Evolutionary conservation across 2,113 vertebrate species (phyloP).

Genomic region (Tichodroma muraria): DNA sequence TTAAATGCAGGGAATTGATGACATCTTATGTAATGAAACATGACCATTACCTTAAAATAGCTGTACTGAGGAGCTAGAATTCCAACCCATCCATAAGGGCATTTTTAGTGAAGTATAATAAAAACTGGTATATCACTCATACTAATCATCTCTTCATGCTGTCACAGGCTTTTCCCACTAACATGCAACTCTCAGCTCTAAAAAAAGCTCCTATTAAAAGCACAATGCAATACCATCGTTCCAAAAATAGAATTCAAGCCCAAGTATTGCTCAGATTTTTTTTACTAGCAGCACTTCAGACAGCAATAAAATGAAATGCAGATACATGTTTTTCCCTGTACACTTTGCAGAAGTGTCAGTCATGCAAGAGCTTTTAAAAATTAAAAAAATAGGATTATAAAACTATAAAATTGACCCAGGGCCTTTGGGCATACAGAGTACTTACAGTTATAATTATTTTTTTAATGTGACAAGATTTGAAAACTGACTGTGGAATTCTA

Average conservation of each 20-base stretch:
- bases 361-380: background rate
- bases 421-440: background rate
- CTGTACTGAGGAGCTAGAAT: background rate
- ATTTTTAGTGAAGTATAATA: background rate
- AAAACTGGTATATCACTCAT: background rate
- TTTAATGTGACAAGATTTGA: background rate
- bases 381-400: conserved; percentile 2
- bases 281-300: background rate
- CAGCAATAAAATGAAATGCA: conserved; percentile 8
- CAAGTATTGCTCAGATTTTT: background rate
- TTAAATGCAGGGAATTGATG: background rate
- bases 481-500: background rate
- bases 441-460: conserved; percentile 11
- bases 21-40: background rate
- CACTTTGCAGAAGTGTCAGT: background rate
- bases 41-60: background rate
- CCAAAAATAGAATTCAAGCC: background rate
- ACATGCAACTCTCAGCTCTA: background rate
- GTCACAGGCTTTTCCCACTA: background rate
- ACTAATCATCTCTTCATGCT: background rate
- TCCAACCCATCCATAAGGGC: background rate
- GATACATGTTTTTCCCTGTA: background rate
- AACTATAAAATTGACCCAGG: conserved; percentile 10
- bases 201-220: background rate
- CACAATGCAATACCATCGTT: background rate